Conservation (phyloP, 2,113 vertebrate genomes). For the Spheniscus mendiculus region DNA sequence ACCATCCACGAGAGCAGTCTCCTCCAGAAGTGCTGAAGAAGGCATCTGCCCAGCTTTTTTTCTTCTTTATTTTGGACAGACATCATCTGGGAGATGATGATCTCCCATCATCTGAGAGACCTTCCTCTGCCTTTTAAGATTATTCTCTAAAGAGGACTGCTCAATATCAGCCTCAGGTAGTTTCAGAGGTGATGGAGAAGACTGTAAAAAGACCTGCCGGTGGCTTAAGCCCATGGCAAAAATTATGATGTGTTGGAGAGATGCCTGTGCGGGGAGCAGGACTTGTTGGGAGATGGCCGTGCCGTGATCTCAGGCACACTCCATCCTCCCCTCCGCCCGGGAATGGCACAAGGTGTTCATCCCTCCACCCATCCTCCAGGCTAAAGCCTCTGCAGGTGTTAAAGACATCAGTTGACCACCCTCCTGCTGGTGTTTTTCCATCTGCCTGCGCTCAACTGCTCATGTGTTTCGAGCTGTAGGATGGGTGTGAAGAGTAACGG, state of each 20-base stretch:
- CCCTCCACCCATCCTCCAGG: neutral
- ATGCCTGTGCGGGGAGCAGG: neutral
- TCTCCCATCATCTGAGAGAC: neutral
- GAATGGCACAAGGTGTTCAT: neutral
- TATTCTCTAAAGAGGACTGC: neutral
- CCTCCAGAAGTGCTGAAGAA: neutral
- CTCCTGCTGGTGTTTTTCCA: neutral
- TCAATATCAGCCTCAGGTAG: neutral
- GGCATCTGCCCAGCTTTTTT: neutral
- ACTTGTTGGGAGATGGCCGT: neutral
- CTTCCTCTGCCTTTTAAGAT: neutral
- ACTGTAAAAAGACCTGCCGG: neutral
- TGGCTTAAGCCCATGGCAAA: neutral
- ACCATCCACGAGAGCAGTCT: rapidly evolving
- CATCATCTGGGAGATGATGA: neutral
- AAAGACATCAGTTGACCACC: neutral
- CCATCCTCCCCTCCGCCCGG: neutral
- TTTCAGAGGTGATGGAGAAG: neutral
- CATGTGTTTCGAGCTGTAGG: neutral
- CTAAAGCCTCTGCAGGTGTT: neutral
- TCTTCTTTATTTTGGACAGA: neutral
- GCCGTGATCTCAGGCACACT: neutral
- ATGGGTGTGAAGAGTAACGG: neutral
- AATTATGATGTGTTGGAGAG: neutral
- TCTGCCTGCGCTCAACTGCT: neutral